phyloP scores from a whole-genome alignment of 2,797 vertebrate genomes.

The Acanthurus leucopareius region DNA sequence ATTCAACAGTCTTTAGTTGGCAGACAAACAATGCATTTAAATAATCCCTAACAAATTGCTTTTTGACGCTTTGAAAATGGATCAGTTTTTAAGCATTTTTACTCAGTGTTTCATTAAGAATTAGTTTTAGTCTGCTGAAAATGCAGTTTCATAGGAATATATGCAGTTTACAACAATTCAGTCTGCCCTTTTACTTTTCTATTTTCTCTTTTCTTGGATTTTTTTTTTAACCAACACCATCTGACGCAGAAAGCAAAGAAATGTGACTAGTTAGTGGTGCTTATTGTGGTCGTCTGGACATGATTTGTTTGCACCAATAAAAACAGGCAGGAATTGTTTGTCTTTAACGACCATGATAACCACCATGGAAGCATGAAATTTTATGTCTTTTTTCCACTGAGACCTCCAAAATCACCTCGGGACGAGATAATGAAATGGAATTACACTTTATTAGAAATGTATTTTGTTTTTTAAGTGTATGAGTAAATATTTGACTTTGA shows the following conservation, averaged over 20 bases:
- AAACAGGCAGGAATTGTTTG: slow-evolving; percentile 70
- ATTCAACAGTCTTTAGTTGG: slow-evolving; percentile 14
- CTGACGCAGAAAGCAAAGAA: slow-evolving; percentile 38
- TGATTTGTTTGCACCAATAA: slow-evolving; percentile 79
- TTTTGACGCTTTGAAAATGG: neutral
- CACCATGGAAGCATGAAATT: slow-evolving; percentile 77
- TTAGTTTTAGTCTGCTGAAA: neutral
- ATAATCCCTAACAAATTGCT: slow-evolving; percentile 14
- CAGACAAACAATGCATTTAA: slow-evolving; percentile 8
- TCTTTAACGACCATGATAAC: slow-evolving; percentile 75
- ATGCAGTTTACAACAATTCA: slow-evolving; percentile 6
- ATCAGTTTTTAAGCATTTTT: neutral
- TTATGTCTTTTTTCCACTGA: slow-evolving; percentile 74
- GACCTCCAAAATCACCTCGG: slow-evolving; percentile 65
- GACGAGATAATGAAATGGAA: slow-evolving; percentile 67
- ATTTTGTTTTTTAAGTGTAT: slow-evolving; percentile 50
- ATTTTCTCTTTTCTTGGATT: slow-evolving; percentile 23
- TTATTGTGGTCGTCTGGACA: slow-evolving; percentile 69
- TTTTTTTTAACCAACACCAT: slow-evolving; percentile 36
- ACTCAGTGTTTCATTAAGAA: slow-evolving; percentile 20
- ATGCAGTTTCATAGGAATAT: neutral
- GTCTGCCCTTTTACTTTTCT: slow-evolving; percentile 13
- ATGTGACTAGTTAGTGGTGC: slow-evolving; percentile 57
- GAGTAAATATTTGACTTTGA: slow-evolving; percentile 58
- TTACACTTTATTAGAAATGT: slow-evolving; percentile 59